Percentiles rank a stretch among this genome's conserved stretches.
Evolutionary conservation across 2,888 invertebrate genomes (phyloP).

Genomic region (Rosalia funebris): DNA sequence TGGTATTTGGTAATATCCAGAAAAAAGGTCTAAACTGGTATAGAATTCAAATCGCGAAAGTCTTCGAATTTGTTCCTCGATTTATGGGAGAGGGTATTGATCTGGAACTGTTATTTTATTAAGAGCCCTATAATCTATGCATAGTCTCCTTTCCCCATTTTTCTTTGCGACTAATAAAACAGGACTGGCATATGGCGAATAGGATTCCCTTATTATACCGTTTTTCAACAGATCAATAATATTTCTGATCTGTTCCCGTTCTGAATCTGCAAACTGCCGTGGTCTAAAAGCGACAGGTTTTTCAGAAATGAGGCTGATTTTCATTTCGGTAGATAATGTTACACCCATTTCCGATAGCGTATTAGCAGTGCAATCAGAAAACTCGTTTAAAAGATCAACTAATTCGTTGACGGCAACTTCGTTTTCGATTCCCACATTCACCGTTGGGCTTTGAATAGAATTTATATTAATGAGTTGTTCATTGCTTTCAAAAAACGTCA

Average conservation of each 20-base stretch:
- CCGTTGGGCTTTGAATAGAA: background rate
- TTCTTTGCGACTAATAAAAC: background rate
- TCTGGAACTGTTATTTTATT: background rate
- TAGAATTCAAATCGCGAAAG: background rate
- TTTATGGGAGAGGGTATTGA: background rate
- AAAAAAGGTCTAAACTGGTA: background rate
- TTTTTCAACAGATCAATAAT: background rate
- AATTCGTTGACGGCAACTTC: too few species aligned
- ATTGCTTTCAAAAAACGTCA: background rate
- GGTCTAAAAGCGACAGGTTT: background rate
- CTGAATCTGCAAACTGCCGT: background rate
- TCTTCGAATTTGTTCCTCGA: background rate
- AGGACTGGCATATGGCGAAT: background rate
- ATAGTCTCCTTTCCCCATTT: background rate
- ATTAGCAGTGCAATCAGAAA: background rate
- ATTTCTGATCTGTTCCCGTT: background rate
- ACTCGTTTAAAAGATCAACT: background rate
- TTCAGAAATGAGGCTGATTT: background rate
- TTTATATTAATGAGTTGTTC: background rate
- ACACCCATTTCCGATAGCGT: background rate
- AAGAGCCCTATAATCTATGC: background rate
- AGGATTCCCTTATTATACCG: background rate
- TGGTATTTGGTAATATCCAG: background rate
- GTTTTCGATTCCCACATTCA: too few species aligned
- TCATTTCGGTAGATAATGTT: background rate